These are phyloP conservation scores for Neolamprologus kungweensis DNA, from an alignment of 2,113 vertebrate species.

Conservation along the genomic window DNA sequence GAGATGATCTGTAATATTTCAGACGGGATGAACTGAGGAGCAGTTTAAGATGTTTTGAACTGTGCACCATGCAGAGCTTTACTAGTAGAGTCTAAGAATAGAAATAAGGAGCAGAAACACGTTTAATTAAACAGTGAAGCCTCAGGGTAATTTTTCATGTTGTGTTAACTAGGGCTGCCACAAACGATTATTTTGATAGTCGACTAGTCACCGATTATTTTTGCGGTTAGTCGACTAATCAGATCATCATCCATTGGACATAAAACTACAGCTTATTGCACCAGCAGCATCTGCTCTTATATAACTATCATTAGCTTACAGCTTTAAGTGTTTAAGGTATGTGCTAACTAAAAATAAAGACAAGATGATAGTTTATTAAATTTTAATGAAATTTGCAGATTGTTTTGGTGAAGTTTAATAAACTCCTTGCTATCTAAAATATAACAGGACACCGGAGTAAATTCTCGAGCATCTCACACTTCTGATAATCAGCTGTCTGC, in stretches of 20 bases:
- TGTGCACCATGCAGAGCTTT: accelerated
- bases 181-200: too few species aligned
- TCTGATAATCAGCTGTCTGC: too few species aligned
- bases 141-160: background rate
- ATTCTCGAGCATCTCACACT: accelerated
- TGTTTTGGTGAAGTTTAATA: accelerated
- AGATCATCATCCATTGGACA: accelerated
- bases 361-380: too few species aligned
- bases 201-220: too few species aligned
- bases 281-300: too few species aligned
- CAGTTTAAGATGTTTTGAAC: background rate
- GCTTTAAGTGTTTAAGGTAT: accelerated
- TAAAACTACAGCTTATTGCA: too few species aligned
- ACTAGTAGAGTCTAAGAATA: background rate
- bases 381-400: too few species aligned
- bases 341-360: too few species aligned
- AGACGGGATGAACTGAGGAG: background rate
- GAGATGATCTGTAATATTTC: background rate
- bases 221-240: too few species aligned
- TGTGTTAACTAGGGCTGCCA: accelerated
- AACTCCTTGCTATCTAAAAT: too few species aligned
- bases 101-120: background rate
- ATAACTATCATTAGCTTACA: too few species aligned
- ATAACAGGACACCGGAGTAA: accelerated
- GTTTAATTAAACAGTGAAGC: background rate